phyloP scores from a whole-genome alignment of 2,113 vertebrate genomes.

The Dendropsophus ebraccatus region DNA sequence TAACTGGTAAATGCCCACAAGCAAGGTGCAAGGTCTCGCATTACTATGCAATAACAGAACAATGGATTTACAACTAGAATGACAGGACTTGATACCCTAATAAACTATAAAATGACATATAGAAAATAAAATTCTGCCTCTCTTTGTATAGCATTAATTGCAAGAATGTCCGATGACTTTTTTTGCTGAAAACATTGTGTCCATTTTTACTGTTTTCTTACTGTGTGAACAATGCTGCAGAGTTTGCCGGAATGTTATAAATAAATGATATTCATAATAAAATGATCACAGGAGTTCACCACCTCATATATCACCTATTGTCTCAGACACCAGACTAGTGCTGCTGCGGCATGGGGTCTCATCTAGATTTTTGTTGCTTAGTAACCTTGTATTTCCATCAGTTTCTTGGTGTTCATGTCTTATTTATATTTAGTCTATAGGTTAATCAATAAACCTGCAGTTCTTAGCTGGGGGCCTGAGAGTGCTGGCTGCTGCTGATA shows the following conservation, averaged over 20 bases:
- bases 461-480: constrained; percentile 7
- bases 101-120: no score
- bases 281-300: constrained; percentile 33
- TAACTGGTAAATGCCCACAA: no score
- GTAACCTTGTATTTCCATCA: constrained; percentile 36
- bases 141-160: no score
- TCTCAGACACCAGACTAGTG: constrained; percentile 1
- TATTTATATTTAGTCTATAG: constrained; percentile 51
- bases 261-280: constrained; percentile 38
- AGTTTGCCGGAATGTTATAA: constrained; percentile 5
- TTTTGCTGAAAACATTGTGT: not conserved
- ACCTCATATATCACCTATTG: constrained; percentile 35
- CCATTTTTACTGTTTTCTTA: not conserved
- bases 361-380: constrained; percentile 42
- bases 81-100: no score
- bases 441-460: constrained; percentile 49
- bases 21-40: no score
- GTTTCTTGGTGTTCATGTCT: constrained; percentile 38
- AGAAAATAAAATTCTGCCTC: no score
- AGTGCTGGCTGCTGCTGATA: constrained; percentile 17
- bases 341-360: constrained; percentile 14
- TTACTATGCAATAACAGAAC: no score
- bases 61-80: no score
- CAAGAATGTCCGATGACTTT: no score
- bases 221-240: not conserved